Conservation (phyloP, 2,888 invertebrate genomes). For the Catocala nupta region DNA sequence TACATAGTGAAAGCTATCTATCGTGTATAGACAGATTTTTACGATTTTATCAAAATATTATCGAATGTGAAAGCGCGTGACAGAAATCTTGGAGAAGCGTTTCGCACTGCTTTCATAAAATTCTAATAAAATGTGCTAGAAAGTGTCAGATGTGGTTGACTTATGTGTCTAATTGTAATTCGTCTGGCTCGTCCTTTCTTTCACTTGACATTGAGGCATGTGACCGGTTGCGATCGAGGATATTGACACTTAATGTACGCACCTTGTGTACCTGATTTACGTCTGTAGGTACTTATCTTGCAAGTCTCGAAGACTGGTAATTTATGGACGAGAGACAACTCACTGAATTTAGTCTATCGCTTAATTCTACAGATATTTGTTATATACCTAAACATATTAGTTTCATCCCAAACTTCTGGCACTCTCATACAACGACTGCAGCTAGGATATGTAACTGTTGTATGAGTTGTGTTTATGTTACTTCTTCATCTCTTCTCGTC, state of each 20-base stretch:
- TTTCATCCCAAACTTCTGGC: too few species aligned
- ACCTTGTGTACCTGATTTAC: conserved; percentile 41
- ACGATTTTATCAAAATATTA: conserved; percentile 33
- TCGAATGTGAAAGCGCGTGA: conserved; percentile 43
- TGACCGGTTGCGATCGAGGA: conserved; percentile 72
- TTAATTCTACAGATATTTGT: too few species aligned
- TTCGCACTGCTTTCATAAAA: conserved; percentile 17
- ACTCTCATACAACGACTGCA: too few species aligned
- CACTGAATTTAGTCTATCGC: conserved; percentile 11
- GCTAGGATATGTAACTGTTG: too few species aligned
- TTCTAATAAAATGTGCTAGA: conserved; percentile 35
- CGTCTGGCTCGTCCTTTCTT: conserved; percentile 71
- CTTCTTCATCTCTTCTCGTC: background rate
- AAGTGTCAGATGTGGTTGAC: conserved; percentile 37
- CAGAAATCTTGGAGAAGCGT: conserved; percentile 7
- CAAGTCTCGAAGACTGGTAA: conserved; percentile 33
- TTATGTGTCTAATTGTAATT: conserved; percentile 62
- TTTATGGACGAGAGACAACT: conserved; percentile 19
- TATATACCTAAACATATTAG: too few species aligned
- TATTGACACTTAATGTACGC: conserved; percentile 66
- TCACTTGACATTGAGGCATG: conserved; percentile 82
- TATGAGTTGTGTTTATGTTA: background rate
- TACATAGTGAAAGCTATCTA: conserved; percentile 75
- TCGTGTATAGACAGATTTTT: conserved; percentile 45
- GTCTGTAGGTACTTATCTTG: conserved; percentile 26